Percentiles rank a stretch among this genome's conserved stretches.
These are phyloP conservation scores for Thelaira solivaga DNA, from an alignment of 2,888 invertebrate species.

Conservation along the genomic window DNA sequence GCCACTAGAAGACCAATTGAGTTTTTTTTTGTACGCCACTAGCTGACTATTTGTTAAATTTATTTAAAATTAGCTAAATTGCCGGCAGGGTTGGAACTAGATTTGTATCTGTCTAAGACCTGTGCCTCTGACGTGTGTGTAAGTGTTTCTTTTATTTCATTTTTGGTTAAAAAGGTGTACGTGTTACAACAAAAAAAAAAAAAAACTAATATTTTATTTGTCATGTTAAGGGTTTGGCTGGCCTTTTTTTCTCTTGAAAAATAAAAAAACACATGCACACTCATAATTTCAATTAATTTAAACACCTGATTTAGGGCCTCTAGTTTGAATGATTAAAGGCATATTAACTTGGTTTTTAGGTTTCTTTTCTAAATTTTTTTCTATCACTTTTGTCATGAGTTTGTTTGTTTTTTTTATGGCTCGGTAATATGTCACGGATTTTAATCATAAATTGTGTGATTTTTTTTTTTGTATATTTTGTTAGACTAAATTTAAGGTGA, in stretches of 20 bases:
- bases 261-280: not conserved
- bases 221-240: slow-evolving; percentile 3
- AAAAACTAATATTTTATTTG: not conserved
- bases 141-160: no score
- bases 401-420: not conserved
- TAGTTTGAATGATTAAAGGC: not conserved
- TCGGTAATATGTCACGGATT: not conserved
- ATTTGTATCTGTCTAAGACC: no score
- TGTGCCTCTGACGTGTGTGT: no score
- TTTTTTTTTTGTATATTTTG: not conserved
- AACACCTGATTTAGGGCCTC: slow-evolving; percentile 20
- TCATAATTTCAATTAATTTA: slow-evolving; percentile 26
- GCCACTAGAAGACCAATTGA: no score
- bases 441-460: slow-evolving; percentile 4
- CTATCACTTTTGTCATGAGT: not conserved
- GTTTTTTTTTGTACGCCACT: no score
- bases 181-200: slow-evolving; percentile 67
- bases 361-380: slow-evolving; percentile 2
- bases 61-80: no score
- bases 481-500: not conserved
- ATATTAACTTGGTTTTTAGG: not conserved
- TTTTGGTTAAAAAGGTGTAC: slow-evolving; percentile 77
- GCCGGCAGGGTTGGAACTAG: no score
- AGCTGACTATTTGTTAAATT: no score
- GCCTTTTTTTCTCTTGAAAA: not conserved